Conservation (phyloP, 2,113 vertebrate genomes). For the Pavo muticus region DNA sequence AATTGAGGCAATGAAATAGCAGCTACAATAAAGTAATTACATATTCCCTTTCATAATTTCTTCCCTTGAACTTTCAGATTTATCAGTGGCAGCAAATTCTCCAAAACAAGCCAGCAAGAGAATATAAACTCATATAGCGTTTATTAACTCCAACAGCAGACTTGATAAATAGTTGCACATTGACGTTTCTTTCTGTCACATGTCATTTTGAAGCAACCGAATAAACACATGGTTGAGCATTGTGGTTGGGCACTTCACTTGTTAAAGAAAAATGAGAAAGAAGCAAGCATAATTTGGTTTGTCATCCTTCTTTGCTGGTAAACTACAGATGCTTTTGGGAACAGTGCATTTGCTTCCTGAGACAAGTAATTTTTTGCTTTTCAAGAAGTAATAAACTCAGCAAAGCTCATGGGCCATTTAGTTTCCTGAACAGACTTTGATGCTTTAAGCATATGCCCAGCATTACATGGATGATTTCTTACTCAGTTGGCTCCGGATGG, state of each 20-base stretch:
- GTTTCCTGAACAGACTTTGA: neutral
- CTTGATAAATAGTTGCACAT: neutral
- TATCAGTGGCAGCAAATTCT: conserved; percentile 15
- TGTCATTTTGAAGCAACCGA: neutral
- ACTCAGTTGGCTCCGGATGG: neutral
- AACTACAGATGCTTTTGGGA: neutral
- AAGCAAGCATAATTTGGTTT: neutral
- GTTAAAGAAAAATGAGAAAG: neutral
- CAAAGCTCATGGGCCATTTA: neutral
- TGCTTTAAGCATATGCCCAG: neutral
- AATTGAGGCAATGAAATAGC: conserved; percentile 48
- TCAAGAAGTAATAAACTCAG: neutral
- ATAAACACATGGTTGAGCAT: neutral
- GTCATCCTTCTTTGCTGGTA: neutral
- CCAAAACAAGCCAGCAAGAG: conserved; percentile 14
- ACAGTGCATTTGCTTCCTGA: neutral
- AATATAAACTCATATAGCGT: conserved; percentile 39
- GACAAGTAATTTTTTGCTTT: neutral
- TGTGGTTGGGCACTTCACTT: neutral
- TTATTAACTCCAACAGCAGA: conserved; percentile 32
- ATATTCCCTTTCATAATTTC: conserved; percentile 60
- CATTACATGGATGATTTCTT: neutral
- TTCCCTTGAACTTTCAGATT: conserved; percentile 57
- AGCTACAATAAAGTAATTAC: conserved; percentile 55
- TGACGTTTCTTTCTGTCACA: neutral